phyloP scores from a whole-genome alignment of 2,797 vertebrate genomes.

The Choloepus didactylus region DNA sequence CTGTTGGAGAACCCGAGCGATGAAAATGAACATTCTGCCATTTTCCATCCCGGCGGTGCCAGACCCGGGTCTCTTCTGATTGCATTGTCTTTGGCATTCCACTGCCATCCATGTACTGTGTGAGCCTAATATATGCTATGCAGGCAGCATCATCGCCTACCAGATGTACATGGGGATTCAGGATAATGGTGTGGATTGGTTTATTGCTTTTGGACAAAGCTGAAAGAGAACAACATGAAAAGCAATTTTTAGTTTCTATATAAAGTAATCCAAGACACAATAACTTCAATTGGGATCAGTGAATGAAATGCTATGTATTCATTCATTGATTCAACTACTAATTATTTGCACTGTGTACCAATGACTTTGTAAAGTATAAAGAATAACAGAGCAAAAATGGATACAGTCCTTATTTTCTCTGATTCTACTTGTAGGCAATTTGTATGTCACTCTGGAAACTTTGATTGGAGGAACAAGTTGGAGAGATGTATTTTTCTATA shows the following conservation, averaged over 20 bases:
- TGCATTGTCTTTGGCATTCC: conserved; percentile 98
- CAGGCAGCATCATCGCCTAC: conserved; percentile 98
- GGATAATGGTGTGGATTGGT: conserved; percentile 97
- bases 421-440: background rate
- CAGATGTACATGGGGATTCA: conserved; percentile 98
- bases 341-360: background rate
- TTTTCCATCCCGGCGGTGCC: conserved; percentile 98
- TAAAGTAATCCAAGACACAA: background rate
- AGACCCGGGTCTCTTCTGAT: conserved; percentile 97
- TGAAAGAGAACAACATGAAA: conserved; percentile 79
- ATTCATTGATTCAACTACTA: background rate
- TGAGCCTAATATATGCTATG: conserved; percentile 97
- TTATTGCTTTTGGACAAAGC: conserved; percentile 95
- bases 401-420: background rate
- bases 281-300: background rate
- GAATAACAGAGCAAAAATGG: background rate
- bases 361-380: background rate
- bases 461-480: background rate
- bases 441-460: background rate
- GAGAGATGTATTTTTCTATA: background rate
- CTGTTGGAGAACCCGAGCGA: conserved; percentile 96
- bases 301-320: background rate
- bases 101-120: conserved; percentile 94
- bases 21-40: conserved; percentile 99
- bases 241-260: background rate